Evolutionary conservation across 2,888 invertebrate genomes (phyloP), one percentile per base, ranked within the genome.

Genomic region (Epirrhoe alternata): DNA sequence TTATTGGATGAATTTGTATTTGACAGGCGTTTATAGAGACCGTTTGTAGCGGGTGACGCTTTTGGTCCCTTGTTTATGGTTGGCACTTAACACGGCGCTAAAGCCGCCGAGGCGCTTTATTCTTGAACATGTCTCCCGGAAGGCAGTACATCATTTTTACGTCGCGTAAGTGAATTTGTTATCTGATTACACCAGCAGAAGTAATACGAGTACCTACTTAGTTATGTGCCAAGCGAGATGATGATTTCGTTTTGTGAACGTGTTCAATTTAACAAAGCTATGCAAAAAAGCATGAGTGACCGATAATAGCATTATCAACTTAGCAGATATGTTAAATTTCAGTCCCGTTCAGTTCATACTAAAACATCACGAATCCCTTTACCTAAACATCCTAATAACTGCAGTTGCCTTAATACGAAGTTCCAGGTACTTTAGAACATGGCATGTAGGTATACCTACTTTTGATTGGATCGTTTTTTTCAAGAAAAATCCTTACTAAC

Each of bases 41-140:
- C 79, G 86, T 89, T 89, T 87, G 85, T 86, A 85, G 78, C 79
- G 75, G 81, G 83, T 85, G 88, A 84, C 85, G 79, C 84, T 82
- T 83, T 80, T 81, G 79, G 83, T 74, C 77, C 74, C 79, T 84
- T 89, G 85, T 88, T 88, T 88, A 89, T 88, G 84, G 83, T 73
- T 68, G 79, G 77, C 82, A 86, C 85, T 89, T 87, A 87, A 84
- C 86, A 82, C 74, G 80, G 76, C 80, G 78, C 81, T 85, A 83
- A n/a, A 84, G 85, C 80, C 78, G 74, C 71, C 74, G 66, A 76
- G 68, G 75, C 75, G 74, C 63, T 67, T 67, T 64, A 66, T 73
- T 68, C 71, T 71, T 66, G 64, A 69, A 72, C 74, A 74, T 72
- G 68, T 73, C 70, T 71, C 74, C 67, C 68, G 66, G 69, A 69